Evolutionary conservation across 1,140 invertebrate species (phyloP).

Genomic region (Matsumurasca onukii): DNA sequence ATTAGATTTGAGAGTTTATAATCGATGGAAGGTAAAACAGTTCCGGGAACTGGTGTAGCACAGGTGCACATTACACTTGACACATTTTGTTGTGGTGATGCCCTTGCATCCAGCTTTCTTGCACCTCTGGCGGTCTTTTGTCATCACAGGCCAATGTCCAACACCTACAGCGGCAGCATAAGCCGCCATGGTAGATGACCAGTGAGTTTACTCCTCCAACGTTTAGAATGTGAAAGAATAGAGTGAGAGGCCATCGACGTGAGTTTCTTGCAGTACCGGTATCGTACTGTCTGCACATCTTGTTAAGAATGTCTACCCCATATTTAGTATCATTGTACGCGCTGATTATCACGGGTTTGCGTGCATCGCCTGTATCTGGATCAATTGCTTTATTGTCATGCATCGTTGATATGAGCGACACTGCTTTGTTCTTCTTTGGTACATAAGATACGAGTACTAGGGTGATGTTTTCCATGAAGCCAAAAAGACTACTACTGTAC

Average conservation of each 20-base stretch:
- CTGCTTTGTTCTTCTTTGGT: conserved; percentile 37
- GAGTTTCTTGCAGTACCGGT: neutral
- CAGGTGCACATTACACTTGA: too few species aligned
- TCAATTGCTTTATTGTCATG: conserved; percentile 29
- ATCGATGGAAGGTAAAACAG: too few species aligned
- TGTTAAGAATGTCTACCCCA: conserved; percentile 47
- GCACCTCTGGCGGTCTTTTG: too few species aligned
- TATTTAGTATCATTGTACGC: conserved; percentile 47
- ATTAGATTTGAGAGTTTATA: too few species aligned
- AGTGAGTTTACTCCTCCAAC: neutral
- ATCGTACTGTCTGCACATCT: conserved; percentile 35
- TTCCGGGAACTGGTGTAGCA: too few species aligned
- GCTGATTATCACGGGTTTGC: conserved; percentile 45
- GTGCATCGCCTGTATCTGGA: neutral
- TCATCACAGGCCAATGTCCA: too few species aligned
- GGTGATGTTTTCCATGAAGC: conserved; percentile 31
- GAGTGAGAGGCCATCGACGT: conserved; percentile 12
- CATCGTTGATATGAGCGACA: conserved; percentile 33
- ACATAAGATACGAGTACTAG: conserved; percentile 34
- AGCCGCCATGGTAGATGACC: neutral
- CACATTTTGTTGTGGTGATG: too few species aligned
- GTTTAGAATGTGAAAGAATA: neutral
- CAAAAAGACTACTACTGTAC: conserved; percentile 23
- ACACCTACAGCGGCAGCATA: too few species aligned
- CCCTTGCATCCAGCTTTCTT: too few species aligned